phyloP scores from a whole-genome alignment of 2,888 invertebrate genomes.

The Cyaniris semiargus region DNA sequence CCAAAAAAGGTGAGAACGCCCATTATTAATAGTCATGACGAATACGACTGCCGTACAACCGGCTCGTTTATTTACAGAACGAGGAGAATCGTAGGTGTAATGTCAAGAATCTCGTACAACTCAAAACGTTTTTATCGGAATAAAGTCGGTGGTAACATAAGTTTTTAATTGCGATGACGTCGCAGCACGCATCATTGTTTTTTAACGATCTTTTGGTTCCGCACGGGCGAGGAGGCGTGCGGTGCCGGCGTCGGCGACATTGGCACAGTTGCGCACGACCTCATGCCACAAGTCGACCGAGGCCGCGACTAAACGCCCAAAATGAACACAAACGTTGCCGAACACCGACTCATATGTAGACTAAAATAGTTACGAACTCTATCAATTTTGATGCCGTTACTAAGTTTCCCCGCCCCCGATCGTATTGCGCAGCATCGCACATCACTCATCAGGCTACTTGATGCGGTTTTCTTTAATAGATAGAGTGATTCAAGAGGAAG shows the following conservation, averaged over 20 bases:
- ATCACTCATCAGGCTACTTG: not conserved
- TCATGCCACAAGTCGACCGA: slow-evolving; percentile 69
- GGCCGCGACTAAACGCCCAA: slow-evolving; percentile 73
- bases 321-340: slow-evolving; percentile 70
- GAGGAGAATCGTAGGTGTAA: slow-evolving; percentile 55
- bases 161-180: slow-evolving; percentile 35
- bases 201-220: slow-evolving; percentile 56
- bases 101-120: slow-evolving; percentile 33
- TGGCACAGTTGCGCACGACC: slow-evolving; percentile 77
- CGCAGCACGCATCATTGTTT: slow-evolving; percentile 39
- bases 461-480: too few species aligned
- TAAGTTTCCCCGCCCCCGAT: not conserved
- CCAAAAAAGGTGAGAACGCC: slow-evolving; percentile 78
- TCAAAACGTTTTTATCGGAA: slow-evolving; percentile 32
- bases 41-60: slow-evolving; percentile 59
- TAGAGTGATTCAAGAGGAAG: too few species aligned
- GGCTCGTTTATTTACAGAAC: slow-evolving; percentile 68
- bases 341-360: slow-evolving; percentile 69
- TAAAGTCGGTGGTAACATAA: slow-evolving; percentile 30
- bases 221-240: slow-evolving; percentile 63
- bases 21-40: slow-evolving; percentile 75
- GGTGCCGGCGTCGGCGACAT: slow-evolving; percentile 62
- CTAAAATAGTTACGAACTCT: slow-evolving; percentile 35
- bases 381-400: not conserved
- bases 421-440: slow-evolving; percentile 23